phyloP scores from a whole-genome alignment of 2,113 vertebrate species.

The Bungarus multicinctus region DNA sequence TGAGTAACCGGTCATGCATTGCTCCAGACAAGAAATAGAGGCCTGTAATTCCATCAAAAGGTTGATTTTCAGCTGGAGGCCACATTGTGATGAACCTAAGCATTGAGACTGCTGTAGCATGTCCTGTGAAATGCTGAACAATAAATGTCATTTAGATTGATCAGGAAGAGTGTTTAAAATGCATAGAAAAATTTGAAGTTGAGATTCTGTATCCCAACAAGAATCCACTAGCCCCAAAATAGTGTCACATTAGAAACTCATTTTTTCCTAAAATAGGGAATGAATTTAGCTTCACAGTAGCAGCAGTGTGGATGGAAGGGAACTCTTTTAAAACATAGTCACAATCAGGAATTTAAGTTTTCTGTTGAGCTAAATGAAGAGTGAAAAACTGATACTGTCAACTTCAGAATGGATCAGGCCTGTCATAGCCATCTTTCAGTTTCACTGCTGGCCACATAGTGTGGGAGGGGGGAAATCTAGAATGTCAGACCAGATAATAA shows the following conservation, averaged over 20 bases:
- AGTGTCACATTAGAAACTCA: background rate
- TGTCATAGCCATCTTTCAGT: no score
- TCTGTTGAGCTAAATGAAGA: background rate
- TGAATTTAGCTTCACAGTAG: background rate
- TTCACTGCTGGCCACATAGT: no score
- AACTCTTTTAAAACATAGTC: background rate
- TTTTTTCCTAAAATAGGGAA: background rate
- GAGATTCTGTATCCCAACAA: background rate
- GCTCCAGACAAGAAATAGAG: constrained; percentile 96
- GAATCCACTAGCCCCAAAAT: background rate
- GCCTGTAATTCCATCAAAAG: constrained; percentile 82
- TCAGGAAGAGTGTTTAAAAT: background rate
- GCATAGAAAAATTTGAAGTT: constrained; percentile 19
- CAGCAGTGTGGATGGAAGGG: background rate
- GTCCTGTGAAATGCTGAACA: constrained; percentile 92
- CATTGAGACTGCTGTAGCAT: constrained; percentile 88
- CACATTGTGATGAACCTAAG: constrained; percentile 87
- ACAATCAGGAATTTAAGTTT: background rate
- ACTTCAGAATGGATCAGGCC: no score
- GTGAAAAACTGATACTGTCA: background rate
- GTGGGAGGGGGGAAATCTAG: no score
- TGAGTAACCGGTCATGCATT: constrained; percentile 88
- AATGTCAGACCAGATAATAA: no score
- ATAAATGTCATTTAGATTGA: constrained; percentile 31
- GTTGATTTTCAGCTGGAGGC: constrained; percentile 77